Conservation (phyloP, 2,888 invertebrate species). For the Synanthedon andrenaeformis region DNA sequence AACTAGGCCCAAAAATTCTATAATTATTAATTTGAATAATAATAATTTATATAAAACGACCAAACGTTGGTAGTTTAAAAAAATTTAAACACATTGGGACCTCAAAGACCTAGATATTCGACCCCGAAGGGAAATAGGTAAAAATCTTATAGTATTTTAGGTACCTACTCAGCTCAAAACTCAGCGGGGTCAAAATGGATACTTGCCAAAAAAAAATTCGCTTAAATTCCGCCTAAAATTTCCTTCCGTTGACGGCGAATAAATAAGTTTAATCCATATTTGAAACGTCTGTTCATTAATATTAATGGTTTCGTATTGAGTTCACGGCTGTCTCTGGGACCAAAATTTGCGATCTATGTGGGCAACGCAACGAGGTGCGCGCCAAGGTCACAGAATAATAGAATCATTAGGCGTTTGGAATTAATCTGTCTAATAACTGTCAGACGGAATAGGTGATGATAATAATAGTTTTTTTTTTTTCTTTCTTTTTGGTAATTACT, state of each 20-base stretch:
- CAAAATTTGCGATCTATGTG: background rate
- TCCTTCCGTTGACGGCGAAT: background rate
- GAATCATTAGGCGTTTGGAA: background rate
- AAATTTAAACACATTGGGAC: no score
- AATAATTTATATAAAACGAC: no score
- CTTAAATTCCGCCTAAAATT: no score
- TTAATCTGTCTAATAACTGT: background rate
- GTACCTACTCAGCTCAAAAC: no score
- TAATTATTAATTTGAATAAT: no score
- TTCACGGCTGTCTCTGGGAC: background rate
- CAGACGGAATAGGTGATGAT: background rate
- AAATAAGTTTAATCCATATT: background rate
- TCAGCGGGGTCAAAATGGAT: no score
- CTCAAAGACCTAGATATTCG: no score
- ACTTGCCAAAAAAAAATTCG: no score
- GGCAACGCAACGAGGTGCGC: background rate
- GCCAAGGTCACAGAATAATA: background rate
- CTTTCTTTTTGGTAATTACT: background rate
- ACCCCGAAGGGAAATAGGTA: no score
- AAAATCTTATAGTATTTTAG: no score
- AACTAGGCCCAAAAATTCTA: no score
- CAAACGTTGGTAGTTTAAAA: no score
- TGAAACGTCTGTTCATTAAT: background rate
- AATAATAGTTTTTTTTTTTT: background rate
- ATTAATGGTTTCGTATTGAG: background rate